Conservation (phyloP, 2,888 invertebrate genomes). For the Globia sparganii region DNA sequence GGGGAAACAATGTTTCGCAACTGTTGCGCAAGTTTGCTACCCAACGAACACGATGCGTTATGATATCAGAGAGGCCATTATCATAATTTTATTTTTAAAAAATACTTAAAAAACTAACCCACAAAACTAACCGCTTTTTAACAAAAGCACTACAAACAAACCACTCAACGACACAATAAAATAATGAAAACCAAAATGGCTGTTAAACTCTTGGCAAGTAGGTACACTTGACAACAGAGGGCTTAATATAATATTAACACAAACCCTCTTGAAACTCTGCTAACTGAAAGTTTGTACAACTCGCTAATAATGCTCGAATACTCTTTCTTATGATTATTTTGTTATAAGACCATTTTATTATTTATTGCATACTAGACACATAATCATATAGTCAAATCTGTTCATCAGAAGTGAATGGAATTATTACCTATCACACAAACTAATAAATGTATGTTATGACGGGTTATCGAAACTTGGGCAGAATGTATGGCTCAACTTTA, state of each 20-base stretch:
- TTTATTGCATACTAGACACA: neutral
- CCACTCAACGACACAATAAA: conserved; percentile 28
- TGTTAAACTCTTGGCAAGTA: conserved; percentile 34
- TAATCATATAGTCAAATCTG: neutral
- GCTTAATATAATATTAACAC: conserved; percentile 48
- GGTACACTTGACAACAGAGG: conserved; percentile 38
- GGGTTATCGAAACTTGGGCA: no score
- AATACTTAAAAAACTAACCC: no score
- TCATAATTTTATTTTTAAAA: no score
- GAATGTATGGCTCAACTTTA: no score
- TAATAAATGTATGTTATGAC: no score
- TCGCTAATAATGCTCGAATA: conserved; percentile 35
- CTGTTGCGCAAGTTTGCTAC: neutral
- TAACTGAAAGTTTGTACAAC: conserved; percentile 39
- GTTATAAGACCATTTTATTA: conserved; percentile 5
- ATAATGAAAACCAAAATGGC: conserved; percentile 41
- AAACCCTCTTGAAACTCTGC: conserved; percentile 25
- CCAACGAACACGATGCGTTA: neutral
- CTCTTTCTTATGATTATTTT: conserved; percentile 24
- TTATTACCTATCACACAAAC: neutral
- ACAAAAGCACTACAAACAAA: conserved; percentile 19
- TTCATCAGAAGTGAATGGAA: neutral
- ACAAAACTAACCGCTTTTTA: neutral
- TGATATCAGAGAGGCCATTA: no score
- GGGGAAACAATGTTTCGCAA: neutral